Evolutionary conservation across 2,888 invertebrate species (phyloP), one percentile per base, ranked within the genome.

Genomic region (Oasisia sp.): DNA sequence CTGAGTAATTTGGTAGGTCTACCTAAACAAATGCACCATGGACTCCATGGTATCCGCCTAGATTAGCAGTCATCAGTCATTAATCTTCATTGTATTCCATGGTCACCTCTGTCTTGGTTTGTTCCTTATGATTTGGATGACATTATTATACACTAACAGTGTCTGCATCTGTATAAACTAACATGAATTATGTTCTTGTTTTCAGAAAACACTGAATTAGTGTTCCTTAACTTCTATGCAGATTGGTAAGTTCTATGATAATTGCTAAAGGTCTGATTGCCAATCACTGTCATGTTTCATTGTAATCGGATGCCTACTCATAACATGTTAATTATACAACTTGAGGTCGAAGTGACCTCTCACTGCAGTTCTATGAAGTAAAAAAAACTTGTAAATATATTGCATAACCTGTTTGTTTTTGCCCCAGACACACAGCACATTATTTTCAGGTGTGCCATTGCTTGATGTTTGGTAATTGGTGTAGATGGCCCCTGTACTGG

Each of bases 221-320:
- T 99, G 93, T 98, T 99, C 97, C 97, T 99, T 93, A 99, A 99
- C 97, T 99, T 99, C 97, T 99, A 99, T 97, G 99, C 99, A 56
- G 99, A 99, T 96, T 99, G 99, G 99, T 96, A 94, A 95, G 95
- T 94, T 45, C 38, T 91, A 27, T 74, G 74, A 27, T n/a, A 27
- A 74, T 74, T 56, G 56, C 19, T 56, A 56, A 56, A 14, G 11
- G 38, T 56, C 9, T 2, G 11, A 14, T 19, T 74, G 7, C n/a
- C 74, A 74, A 0, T 27, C 74, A 27, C 7, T 74, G n/a, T 74
- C n/a, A n/a, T 5, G 27, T 2, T 74, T 11, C 19, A 11, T 9
- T 89, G 89, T 11, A 89, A 89, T 11, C 19, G 9, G 50, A 50
- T 50, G n/a, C 74, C 2, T 74, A 74, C 14, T 74, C 74, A n/a